Percentiles rank a stretch among this genome's conserved stretches.
Evolutionary conservation across 2,797 vertebrate species (phyloP).

Genomic region (Acestrorhynchus altus): DNA sequence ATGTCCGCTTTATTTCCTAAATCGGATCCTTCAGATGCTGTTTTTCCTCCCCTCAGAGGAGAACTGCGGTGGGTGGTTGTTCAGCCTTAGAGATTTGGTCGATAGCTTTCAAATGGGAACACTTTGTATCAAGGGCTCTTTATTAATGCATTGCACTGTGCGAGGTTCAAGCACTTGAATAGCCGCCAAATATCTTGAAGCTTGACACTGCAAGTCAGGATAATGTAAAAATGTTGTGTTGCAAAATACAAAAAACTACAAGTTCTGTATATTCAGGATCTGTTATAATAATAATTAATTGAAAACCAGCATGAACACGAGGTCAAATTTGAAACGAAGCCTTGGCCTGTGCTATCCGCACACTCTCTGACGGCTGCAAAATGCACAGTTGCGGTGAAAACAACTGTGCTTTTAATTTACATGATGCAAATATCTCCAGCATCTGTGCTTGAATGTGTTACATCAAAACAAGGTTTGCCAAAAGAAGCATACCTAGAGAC

Average conservation of each 20-base stretch:
- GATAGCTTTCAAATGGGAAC: slow-evolving; percentile 51
- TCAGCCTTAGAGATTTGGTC: slow-evolving; percentile 47
- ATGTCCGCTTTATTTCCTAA: slow-evolving; percentile 53
- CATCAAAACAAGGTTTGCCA: background rate
- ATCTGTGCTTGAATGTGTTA: background rate
- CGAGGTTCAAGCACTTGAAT: slow-evolving; percentile 11
- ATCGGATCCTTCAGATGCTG: slow-evolving; percentile 46
- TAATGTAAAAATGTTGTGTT: background rate
- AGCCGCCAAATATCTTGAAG: background rate
- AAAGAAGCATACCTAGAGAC: background rate
- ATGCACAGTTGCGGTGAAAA: background rate
- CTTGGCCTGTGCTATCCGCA: background rate
- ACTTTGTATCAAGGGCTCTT: slow-evolving; percentile 44
- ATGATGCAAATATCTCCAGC: background rate
- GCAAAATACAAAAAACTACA: background rate
- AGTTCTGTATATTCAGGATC: background rate
- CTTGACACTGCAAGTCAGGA: slow-evolving; percentile 7
- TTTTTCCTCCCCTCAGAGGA: slow-evolving; percentile 48
- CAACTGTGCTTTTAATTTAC: background rate
- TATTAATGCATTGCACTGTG: slow-evolving; percentile 37
- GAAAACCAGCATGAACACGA: background rate
- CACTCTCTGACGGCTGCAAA: slow-evolving; percentile 18
- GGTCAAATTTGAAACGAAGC: background rate
- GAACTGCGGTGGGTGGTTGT: slow-evolving; percentile 43
- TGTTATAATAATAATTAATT: background rate